Conservation (phyloP, 2,113 vertebrate genomes). For the Dromiciops gliroides region DNA sequence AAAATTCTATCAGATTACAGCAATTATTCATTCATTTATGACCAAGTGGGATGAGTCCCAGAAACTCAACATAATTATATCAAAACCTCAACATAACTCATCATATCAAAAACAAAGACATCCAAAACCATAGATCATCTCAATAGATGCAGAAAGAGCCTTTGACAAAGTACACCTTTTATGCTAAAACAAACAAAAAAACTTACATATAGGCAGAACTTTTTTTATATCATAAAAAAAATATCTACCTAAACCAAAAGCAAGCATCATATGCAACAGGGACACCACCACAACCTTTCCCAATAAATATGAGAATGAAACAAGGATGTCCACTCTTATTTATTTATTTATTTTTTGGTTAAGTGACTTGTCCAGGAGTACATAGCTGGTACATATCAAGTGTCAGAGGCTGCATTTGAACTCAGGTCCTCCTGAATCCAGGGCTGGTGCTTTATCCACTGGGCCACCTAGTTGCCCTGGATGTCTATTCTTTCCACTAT, state of each 20-base stretch:
- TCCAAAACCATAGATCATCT: background rate
- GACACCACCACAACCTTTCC: background rate
- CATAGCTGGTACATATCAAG: too few relatives aligned
- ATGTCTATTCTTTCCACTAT: background rate
- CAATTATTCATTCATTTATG: background rate
- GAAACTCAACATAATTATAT: background rate
- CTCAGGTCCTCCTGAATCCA: too few relatives aligned
- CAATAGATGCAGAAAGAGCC: background rate
- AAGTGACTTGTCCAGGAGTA: too few relatives aligned
- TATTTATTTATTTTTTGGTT: too few relatives aligned
- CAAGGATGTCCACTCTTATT: background rate
- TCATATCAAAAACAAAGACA: background rate
- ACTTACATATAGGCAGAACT: background rate
- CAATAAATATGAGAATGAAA: background rate
- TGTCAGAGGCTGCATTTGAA: too few relatives aligned
- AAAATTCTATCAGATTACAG: background rate
- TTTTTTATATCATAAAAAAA: background rate
- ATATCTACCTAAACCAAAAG: background rate
- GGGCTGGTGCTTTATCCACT: too few relatives aligned
- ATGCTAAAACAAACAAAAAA: background rate
- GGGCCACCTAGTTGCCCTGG: too few relatives aligned
- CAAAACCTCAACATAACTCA: background rate
- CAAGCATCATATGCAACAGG: too few relatives aligned
- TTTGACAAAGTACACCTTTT: too few relatives aligned
- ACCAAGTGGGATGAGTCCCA: background rate